Evolutionary conservation across 2,797 vertebrate genomes (phyloP), one percentile per base, ranked within the genome.

Genomic region (Phalloptychus januarius): DNA sequence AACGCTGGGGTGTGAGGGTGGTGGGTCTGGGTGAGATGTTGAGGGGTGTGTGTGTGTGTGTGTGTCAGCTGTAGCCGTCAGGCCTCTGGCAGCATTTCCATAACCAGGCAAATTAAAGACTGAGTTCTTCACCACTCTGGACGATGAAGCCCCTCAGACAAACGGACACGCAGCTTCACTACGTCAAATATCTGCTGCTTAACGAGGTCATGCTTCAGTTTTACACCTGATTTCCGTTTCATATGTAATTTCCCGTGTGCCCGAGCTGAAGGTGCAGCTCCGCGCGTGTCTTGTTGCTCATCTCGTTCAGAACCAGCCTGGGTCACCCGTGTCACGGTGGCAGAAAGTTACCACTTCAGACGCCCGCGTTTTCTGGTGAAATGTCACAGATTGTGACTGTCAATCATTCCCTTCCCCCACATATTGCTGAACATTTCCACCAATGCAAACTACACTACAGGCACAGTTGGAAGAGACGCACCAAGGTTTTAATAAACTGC

Each of bases 51-150:
- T 82, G 79, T 86, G 84, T 79, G 74, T 88, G 89, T 84, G 76
- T 75, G 80, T 83, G 89, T 90, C 95, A 95, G 92, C 93, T 95
- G 93, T 76, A 91, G 89, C 85, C 92, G 94, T 92, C 91, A 92
- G 88, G 93, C 89, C 92, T 91, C 92, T 94, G 93, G 93, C 90
- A 25, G 52, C 10, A 25, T 56, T 12, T 56, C 46, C 2, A 4
- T 52, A 25, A 28, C 52, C 52, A 54, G 52, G 52, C 11, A 18
- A 54, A 54, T 28, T 91, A 85, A 61, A 93, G 89, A 93, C 90
- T 90, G 86, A 79, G 89, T 90, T 92, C 89, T 91, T 83, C 86
- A 86, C 86, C 86, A 80, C 75, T 76, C 85, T 76, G 79, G 76
- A 78, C 75, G 71, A 38, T 20, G 23, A 73, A 58, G 72, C 70